A percentile compares a stretch with the other conserved stretches of the same genome.
Evolutionary conservation across 1,140 invertebrate species (phyloP).

Genomic region (Lepidurus apus): DNA sequence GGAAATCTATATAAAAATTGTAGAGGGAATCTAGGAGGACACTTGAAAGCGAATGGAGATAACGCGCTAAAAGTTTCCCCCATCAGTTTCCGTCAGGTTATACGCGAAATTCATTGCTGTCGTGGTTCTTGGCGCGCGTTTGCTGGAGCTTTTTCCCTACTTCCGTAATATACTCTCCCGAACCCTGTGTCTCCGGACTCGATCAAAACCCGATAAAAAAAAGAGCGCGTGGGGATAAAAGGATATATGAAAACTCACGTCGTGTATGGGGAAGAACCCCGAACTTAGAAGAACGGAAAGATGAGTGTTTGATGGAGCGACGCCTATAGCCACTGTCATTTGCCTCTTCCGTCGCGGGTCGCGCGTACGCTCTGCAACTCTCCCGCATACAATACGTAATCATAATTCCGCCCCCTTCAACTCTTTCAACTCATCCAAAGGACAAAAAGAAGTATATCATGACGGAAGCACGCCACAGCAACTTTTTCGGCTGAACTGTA

Average conservation of each 20-base stretch:
- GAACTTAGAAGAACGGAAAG: constrained; percentile 1
- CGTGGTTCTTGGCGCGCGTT: neutral
- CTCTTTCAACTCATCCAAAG: neutral
- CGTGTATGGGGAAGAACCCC: neutral
- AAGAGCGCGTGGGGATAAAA: neutral
- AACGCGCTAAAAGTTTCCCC: constrained; percentile 8
- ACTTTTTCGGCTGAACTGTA: neutral
- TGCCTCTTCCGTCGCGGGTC: neutral
- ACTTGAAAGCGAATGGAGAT: neutral
- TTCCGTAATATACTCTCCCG: constrained; percentile 9
- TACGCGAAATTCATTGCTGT: neutral
- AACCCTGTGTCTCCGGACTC: constrained; percentile 13
- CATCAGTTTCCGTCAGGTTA: constrained; percentile 18
- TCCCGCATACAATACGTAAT: constrained; percentile 14
- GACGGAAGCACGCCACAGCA: constrained; percentile 8
- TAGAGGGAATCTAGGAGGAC: neutral
- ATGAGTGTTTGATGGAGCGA: constrained; percentile 21
- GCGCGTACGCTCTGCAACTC: neutral
- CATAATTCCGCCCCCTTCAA: constrained; percentile 14
- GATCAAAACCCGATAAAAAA: constrained; percentile 6
- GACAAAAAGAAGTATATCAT: constrained; percentile 6
- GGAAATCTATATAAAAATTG: neutral
- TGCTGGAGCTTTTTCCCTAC: neutral
- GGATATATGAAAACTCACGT: neutral
- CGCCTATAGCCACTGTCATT: constrained; percentile 17